Percentiles rank a stretch among this genome's conserved stretches.
phyloP scores from a whole-genome alignment of 1,140 invertebrate genomes.

The Medauroidea extradentata region DNA sequence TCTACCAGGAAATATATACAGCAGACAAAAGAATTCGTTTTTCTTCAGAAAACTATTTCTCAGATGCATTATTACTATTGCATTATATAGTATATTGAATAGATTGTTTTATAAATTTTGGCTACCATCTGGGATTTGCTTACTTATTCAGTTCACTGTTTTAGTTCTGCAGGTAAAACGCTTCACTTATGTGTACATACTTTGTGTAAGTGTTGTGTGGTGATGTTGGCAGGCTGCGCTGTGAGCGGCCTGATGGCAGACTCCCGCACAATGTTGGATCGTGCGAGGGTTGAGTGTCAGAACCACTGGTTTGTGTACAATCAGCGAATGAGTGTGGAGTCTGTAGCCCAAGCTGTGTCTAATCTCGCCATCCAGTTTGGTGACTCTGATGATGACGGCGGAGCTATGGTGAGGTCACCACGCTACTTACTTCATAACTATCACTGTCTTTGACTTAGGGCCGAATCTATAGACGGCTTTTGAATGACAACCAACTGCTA shows the following conservation, averaged over 20 bases:
- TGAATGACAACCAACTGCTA: no score
- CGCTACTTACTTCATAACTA: not conserved
- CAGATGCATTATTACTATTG: no score
- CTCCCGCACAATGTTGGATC: constrained; percentile 90
- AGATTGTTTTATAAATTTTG: no score
- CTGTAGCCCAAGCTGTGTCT: constrained; percentile 95
- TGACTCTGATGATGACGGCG: constrained; percentile 92
- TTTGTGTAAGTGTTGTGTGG: no score
- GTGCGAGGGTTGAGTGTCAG: constrained; percentile 92
- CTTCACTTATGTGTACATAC: no score
- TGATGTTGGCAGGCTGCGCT: constrained; percentile 67
- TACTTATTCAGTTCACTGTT: no score
- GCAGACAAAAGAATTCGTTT: no score
- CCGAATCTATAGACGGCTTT: no score
- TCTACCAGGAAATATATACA: not conserved
- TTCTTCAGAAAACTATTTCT: no score
- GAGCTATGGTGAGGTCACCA: constrained; percentile 70
- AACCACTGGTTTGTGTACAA: constrained; percentile 99
- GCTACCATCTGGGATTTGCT: no score
- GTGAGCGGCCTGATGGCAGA: constrained; percentile 98
- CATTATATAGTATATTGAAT: no score
- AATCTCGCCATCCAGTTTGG: constrained; percentile 98
- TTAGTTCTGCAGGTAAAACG: no score
- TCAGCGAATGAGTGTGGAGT: constrained; percentile 94
- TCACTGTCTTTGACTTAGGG: not conserved